Percentiles rank a stretch among this genome's conserved stretches.
phyloP scores from a whole-genome alignment of 2,113 vertebrate genomes.

The Periophthalmodon schlosseri region DNA sequence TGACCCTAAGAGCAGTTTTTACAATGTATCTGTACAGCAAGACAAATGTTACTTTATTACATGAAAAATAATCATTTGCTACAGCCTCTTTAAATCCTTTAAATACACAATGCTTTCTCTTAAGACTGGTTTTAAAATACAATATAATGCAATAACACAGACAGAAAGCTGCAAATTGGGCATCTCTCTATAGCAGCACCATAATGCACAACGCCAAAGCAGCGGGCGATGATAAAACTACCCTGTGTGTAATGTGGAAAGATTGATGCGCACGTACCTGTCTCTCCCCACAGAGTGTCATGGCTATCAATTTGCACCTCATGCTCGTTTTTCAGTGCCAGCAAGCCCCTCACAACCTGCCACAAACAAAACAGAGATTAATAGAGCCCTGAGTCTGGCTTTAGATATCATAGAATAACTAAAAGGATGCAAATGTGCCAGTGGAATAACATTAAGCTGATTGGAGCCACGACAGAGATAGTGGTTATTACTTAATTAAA shows the following conservation, averaged over 20 bases:
- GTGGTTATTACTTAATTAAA: constrained; percentile 34
- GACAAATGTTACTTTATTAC: too few relatives aligned
- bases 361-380: constrained; percentile 70
- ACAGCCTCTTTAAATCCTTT: too few relatives aligned
- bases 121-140: background rate
- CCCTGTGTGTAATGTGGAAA: constrained; percentile 41
- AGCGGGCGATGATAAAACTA: constrained; percentile 42
- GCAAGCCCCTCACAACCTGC: constrained; percentile 89
- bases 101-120: too few relatives aligned
- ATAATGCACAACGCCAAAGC: constrained; percentile 50
- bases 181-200: constrained; percentile 28
- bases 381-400: constrained; percentile 41
- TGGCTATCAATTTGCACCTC: constrained; percentile 88
- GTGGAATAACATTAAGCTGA: background rate
- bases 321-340: constrained; percentile 82
- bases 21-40: too few relatives aligned
- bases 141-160: background rate
- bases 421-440: constrained; percentile 25
- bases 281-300: constrained; percentile 97
- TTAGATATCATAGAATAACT: constrained; percentile 49
- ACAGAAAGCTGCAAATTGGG: constrained; percentile 25
- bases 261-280: constrained; percentile 83
- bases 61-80: too few relatives aligned
- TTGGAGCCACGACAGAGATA: constrained; percentile 8
- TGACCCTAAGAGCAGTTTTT: too few relatives aligned